Base-by-base conservation (phyloP, 2,113 vertebrate species). In the Aythya baeri region DNA sequence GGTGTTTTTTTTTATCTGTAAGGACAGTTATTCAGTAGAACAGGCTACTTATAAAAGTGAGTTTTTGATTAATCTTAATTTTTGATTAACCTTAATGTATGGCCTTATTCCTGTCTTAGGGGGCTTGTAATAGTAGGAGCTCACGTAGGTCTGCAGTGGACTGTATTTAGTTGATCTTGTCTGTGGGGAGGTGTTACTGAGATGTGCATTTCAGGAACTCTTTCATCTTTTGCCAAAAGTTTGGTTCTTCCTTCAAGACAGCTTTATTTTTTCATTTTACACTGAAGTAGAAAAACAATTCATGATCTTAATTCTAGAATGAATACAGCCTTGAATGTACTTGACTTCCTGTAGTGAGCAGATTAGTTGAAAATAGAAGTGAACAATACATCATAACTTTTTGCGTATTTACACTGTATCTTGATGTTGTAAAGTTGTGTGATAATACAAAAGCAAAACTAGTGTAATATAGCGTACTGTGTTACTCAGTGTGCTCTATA, bases 401-500 rank as follows among this genome's bases (percentile, higher is more conserved):
- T 77, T 59, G 55, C 7, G 4, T 46, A 2, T 81, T 82, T 54
- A 5, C 13, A 0, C 9, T 57, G 0, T 6, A 1, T 23, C 11
- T 71, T 70, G 46, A 6, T 17, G 6, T 41, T 27, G 0, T 0
- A 5, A 32, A 36, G 27, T 13, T 2, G 8, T 12, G 0, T 8
- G n/a, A 9, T 44, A 41, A 70, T 0, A 2, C 31, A 6, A 1
- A 72, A 52, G 58, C 2, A 1, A 13, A 65, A 3, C 15, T 16
- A 54, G 26, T 54, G 32, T 8, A 1, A 12, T 8, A 4, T 27
- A 52, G 3, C 32, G 2, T 1, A 3, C 32, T 2, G 32, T 27
- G 71, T 11, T 29, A 3, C 32, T 34, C 18, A 0, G 3, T 2
- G 0, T 8, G 38, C 18, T 27, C 62, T 50, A 0, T 7, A 0